Base-by-base conservation (phyloP, 2,888 invertebrate species). In the Caenorhabditis doughertyi region DNA sequence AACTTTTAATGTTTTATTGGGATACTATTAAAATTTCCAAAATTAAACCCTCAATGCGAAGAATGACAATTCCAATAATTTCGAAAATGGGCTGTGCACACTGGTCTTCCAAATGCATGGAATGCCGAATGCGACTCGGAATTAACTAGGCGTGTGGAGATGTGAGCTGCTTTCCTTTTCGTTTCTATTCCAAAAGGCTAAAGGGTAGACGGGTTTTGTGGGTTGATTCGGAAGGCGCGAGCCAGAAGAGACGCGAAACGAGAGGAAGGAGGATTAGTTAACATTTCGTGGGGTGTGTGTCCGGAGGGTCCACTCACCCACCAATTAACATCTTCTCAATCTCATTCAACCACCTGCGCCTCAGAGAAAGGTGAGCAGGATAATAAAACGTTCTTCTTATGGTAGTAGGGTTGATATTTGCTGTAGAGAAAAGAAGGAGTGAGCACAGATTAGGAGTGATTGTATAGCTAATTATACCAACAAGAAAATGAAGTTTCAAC, bases 71-170 rank as follows among this genome's bases (percentile, higher is more conserved):
- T 23, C 35, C 25, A 70, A 55, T 51, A 32, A 51, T 65, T 65
- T 51, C n/a, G 18, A 42, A 51, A 67, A 68, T 44, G 39, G 35
- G 39, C 53, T 58, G 16, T 42, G 23, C 42, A 35, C 44, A 39
- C 27, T 47, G 49, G 49, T 29, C 67, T 67, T 39, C 67, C 49
- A 67, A 65, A 74, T 74, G 65, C 74, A 74, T 74, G 67, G 74
- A 74, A 74, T 74, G 74, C 21, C 29, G 35, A 74, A 74, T 74
- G 74, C 65, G 64, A 64, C 62, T 62, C 44, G 65, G 68, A 74
- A 65, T 74, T 73, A 73, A 73, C 73, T 64, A 64, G 74, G 64
- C 51, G 62, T 58, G 56, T 49, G 29, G 71, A 35, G 47, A 51
- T 60, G 60, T 68, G 68, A 55, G 68, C 55, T 56, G 53, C 68